Base-by-base conservation (phyloP, 2,888 invertebrate genomes). In the Heliconius sara region DNA sequence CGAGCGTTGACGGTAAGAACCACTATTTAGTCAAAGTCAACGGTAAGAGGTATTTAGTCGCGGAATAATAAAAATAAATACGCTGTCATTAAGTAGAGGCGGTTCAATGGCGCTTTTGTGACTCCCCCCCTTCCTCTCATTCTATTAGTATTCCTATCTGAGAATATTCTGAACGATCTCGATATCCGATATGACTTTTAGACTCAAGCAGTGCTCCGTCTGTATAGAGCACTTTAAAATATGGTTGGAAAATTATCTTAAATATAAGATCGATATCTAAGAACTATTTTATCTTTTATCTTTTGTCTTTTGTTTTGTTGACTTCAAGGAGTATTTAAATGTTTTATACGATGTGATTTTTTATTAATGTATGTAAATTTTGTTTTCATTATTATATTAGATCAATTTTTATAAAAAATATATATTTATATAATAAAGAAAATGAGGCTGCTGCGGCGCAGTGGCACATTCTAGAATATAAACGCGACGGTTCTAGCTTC, bases 51-150 rank as follows among this genome's bases (percentile, higher is more conserved):
- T 22, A 72, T 73, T 27, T 63, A 52, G 25, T 60, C 57, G 30
- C 66, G n/a, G 75, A 43, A 78, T 63, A 78, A 78, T 80, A 76
- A 79, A 82, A 80, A 76, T 79, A 82, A 78, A 80, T 78, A 79
- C 77, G 74, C 75, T 72, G 39, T 76, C 74, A 79, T 77, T 76
- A 78, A 66, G 65, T 52, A 72, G 52, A 52, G 66, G 68, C 70
- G n/a, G 77, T 77, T 77, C 73, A 65, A 77, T 74, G 70, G 72
- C 47, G 71, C 83, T 77, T 89, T 91, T 90, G 90, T 87, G 88
- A 90, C 90, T 90, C 88, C 85, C 87, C 88, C 85, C 87, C 86
- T 86, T 86, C 83, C 83, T 81, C 85, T 90, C 88, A 91, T 91
- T 90, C 88, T 87, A 87, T 91, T 91, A 91, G 88, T 86, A 85